Percentiles rank a stretch among this genome's conserved stretches.
These are phyloP conservation scores for Tromatobia lineatoria DNA, from an alignment of 2,888 invertebrate genomes.

Conservation along the genomic window DNA sequence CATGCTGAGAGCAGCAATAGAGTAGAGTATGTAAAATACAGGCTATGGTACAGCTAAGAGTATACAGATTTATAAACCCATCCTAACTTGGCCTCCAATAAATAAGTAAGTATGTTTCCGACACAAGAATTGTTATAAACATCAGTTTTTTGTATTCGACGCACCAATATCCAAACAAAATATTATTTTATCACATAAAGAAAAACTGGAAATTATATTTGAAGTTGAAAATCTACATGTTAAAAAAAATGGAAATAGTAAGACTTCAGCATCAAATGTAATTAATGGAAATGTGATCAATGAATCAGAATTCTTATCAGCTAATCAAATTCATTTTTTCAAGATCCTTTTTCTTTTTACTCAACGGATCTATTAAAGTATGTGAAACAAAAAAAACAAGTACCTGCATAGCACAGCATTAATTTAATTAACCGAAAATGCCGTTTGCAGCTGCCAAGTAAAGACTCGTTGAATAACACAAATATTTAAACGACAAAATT, in stretches of 20 bases:
- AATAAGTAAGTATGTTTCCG: slow-evolving; percentile 39
- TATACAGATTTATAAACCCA: slow-evolving; percentile 62
- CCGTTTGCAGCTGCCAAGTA: no score
- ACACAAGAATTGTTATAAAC: neutral
- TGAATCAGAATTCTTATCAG: neutral
- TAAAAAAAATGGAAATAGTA: no score
- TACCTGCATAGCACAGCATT: no score
- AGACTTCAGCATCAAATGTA: no score
- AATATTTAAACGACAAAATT: no score
- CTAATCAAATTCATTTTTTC: no score
- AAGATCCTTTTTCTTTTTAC: no score
- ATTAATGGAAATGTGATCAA: neutral
- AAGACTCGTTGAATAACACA: no score
- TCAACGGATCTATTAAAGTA: no score
- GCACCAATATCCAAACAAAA: neutral
- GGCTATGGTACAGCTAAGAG: slow-evolving; percentile 17
- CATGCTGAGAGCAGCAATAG: slow-evolving; percentile 29
- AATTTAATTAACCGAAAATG: no score
- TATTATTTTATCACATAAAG: neutral
- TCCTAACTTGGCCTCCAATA: slow-evolving; percentile 56
- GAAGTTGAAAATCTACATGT: no score
- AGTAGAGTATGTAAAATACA: slow-evolving; percentile 4
- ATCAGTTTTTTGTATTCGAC: neutral
- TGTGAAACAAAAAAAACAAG: no score
- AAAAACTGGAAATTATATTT: neutral